Percentiles rank a stretch among this genome's conserved stretches.
Conservation (phyloP, 2,113 vertebrate genomes). For the Takifugu bimaculatus region DNA sequence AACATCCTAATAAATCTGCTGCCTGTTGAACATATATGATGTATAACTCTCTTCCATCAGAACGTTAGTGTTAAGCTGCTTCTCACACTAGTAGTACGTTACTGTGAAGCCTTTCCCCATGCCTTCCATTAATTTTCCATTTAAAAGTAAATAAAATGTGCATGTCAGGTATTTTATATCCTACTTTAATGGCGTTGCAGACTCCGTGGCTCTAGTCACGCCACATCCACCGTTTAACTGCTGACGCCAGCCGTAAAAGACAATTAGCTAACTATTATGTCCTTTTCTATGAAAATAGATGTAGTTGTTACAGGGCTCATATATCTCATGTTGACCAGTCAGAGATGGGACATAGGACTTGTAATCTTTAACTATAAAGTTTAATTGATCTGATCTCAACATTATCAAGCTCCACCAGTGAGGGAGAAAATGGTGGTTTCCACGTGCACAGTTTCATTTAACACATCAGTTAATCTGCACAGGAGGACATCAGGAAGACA, state of each 20-base stretch:
- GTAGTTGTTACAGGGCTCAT: constrained; percentile 7
- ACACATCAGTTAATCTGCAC: background rate
- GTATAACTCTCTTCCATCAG: no score
- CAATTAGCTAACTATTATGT: constrained; percentile 23
- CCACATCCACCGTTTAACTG: constrained; percentile 42
- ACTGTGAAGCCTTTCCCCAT: background rate
- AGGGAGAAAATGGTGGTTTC: constrained; percentile 6
- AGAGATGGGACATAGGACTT: constrained; percentile 11
- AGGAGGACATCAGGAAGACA: constrained; percentile 1
- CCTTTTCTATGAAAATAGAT: constrained; percentile 29
- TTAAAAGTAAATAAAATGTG: constrained; percentile 23
- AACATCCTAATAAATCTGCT: no score
- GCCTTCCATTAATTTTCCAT: constrained; percentile 7
- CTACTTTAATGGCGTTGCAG: constrained; percentile 8
- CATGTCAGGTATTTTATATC: constrained; percentile 31
- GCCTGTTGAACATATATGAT: no score
- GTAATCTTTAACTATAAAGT: constrained; percentile 13
- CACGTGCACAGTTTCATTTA: constrained; percentile 18
- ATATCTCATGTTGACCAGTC: constrained; percentile 1
- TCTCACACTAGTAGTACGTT: no score
- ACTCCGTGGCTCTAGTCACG: constrained; percentile 24
- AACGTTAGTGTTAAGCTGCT: no score
- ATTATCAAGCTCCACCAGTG: background rate
- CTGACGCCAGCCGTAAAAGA: constrained; percentile 45
- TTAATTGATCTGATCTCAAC: constrained; percentile 22